Base-by-base conservation (phyloP, 2,888 invertebrate genomes). In the Agrochola macilenta region DNA sequence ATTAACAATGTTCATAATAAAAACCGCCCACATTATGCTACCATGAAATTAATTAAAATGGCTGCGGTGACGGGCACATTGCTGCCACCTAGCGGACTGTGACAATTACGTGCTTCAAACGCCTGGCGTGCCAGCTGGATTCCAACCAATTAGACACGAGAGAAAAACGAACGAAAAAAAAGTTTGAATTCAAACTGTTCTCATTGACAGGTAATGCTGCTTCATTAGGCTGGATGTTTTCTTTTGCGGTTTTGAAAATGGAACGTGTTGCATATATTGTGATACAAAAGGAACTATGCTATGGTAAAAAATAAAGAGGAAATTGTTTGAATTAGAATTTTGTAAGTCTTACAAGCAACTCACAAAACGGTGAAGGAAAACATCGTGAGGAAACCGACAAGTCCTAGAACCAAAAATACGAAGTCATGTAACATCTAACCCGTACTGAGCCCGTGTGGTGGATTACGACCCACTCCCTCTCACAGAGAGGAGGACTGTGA, bases 21-120 rank as follows among this genome's bases (percentile, higher is more conserved):
- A 91, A 90, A 90, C 87, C 80, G 82, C 76, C 77, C 86, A 89
- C 87, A 89, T 88, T 89, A 89, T 89, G 80, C 77, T 74, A 79
- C 85, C 93, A 91, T 94, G 91, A 93, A 94, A 95, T 94, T 92
- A 91, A 94, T 94, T 93, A 93, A 89, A 89, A 87, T 89, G 81
- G 86, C 89, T 72, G 78, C 74, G 81, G 86, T 90, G 91, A 90
- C 89, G 77, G 79, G 81, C 71, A 86, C 93, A 94, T 95, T 89
- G 86, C 93, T 91, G 86, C 76, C 74, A 86, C 75, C 86, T 88
- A 90, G 72, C 85, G 90, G 86, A 91, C 87, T 94, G 95, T 95
- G 93, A 95, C 94, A 83, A 84, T 78, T 79, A 90, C 93, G 91
- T 90, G 90, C 82, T 89, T 89, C 43, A 87, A 80, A 90, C 89